Percentiles rank a stretch among this genome's conserved stretches.
Conservation (phyloP, 2,888 invertebrate genomes). For the Palloptera scutellata region DNA sequence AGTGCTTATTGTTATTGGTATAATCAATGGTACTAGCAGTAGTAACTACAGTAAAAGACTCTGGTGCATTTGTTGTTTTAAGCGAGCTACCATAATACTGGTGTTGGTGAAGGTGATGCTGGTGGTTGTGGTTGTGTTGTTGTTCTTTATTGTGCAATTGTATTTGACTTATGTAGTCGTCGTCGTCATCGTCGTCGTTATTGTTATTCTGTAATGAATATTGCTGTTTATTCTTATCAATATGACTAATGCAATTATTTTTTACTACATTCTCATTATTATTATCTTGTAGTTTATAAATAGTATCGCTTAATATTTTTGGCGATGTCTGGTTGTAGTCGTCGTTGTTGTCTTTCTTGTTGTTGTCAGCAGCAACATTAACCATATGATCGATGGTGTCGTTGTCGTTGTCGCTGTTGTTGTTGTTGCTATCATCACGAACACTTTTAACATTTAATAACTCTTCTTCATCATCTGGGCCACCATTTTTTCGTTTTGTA, state of each 20-base stretch:
- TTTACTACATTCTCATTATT: too few relatives aligned
- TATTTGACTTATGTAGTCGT: slow-evolving; percentile 13
- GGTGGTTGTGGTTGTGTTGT: slow-evolving; percentile 30
- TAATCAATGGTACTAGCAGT: slow-evolving; percentile 23
- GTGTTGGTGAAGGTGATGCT: slow-evolving; percentile 29
- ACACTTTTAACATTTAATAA: not conserved
- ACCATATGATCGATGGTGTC: slow-evolving; percentile 4
- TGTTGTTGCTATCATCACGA: slow-evolving; percentile 20
- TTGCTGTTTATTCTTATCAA: slow-evolving; percentile 27
- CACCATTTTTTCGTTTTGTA: not conserved
- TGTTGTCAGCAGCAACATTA: slow-evolving; percentile 10
- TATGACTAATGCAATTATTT: not conserved
- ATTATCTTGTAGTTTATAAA: too few relatives aligned
- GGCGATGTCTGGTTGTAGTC: slow-evolving; percentile 7
- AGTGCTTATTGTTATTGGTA: slow-evolving; percentile 15
- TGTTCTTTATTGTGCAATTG: not conserved
- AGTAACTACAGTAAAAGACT: slow-evolving; percentile 10
- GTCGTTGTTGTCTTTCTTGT: too few relatives aligned
- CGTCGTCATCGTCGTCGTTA: slow-evolving; percentile 11
- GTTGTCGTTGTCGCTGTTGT: slow-evolving; percentile 15
- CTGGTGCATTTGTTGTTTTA: slow-evolving; percentile 16
- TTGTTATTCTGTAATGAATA: slow-evolving; percentile 15
- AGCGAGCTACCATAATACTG: slow-evolving; percentile 14
- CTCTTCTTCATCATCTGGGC: slow-evolving; percentile 18
- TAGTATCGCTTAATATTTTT: slow-evolving; percentile 1